Evolutionary conservation across 2,888 invertebrate species (phyloP), one percentile per base, ranked within the genome.

Genomic region (Trichopria drosophilae): DNA sequence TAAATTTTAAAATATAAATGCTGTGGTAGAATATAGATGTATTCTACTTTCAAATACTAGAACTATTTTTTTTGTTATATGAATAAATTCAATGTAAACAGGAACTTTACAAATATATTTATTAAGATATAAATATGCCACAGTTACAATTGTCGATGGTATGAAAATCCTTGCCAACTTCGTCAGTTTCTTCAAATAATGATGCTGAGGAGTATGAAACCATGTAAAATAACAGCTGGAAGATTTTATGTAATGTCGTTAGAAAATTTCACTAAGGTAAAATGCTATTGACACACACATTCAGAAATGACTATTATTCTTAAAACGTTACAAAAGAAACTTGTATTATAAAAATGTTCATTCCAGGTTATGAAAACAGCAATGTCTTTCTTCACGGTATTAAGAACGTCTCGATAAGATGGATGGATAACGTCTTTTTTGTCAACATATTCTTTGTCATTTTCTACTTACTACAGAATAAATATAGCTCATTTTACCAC

Each of bases 361-460:
- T 51, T 52, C 4, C 22, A 55, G 55, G 41, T 55, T 15, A 18
- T 41, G 10, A 48, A 43, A 32, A 45, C 41, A 7, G 51, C 55
- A 10, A 34, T 52, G 34, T 55, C 55, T n/a, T 55, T 49, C 16
- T 45, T 55, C 18, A 52, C 51, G 0, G 48, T 55, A 7, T 10
- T 55, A 6, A 48, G 37, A 24, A 52, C 55, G 3, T 6, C 35
- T 6, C 23, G 35, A 40, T 51, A 20, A 35, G n/a, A n/a, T n/a
- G n/a, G n/a, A n/a, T n/a, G n/a, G n/a, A n/a, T n/a, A n/a, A n/a
- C n/a, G n/a, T n/a, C n/a, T n/a, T n/a, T n/a, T n/a, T n/a, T n/a
- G n/a, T n/a, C n/a, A n/a, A n/a, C n/a, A n/a, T n/a, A n/a, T n/a
- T n/a, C n/a, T n/a, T n/a, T n/a, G n/a, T n/a, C n/a, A n/a, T n/a